A percentile compares a stretch with the other conserved stretches of the same genome.
Evolutionary conservation across 2,113 vertebrate species (phyloP).

Genomic region (Anser brachyrhynchus): DNA sequence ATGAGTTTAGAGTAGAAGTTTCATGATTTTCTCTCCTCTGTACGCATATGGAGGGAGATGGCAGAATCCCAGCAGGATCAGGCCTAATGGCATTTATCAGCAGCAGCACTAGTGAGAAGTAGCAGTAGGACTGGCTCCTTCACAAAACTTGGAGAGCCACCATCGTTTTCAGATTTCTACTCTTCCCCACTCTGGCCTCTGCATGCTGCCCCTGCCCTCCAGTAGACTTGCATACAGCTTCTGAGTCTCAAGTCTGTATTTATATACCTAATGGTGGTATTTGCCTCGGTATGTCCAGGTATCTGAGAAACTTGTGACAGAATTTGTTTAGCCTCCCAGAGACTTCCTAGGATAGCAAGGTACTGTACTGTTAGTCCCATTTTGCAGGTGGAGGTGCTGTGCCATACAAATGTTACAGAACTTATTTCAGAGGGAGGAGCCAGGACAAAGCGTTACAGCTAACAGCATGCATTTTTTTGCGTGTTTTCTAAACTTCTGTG

Average conservation of each 20-base stretch:
- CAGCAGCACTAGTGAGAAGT: background rate
- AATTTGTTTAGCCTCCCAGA: background rate
- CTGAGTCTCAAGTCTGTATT: background rate
- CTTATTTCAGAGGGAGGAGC: background rate
- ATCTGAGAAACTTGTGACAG: background rate
- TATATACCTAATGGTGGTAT: background rate
- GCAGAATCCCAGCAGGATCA: background rate
- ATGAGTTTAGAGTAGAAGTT: background rate
- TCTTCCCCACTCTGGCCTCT: background rate
- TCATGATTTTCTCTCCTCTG: background rate
- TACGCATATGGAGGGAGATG: rapidly evolving
- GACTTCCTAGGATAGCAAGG: background rate
- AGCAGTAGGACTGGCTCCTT: background rate
- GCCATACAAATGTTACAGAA: background rate
- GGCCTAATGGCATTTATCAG: background rate
- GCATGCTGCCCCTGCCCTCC: rapidly evolving
- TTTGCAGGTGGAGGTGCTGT: background rate
- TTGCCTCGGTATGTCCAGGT: background rate
- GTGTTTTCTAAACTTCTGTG: background rate
- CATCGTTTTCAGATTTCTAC: background rate
- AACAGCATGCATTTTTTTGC: background rate
- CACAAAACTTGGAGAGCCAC: background rate
- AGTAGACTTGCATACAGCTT: background rate
- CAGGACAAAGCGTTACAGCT: background rate
- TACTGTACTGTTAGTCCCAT: background rate